Evolutionary conservation across 1,140 invertebrate genomes (phyloP), one percentile per base, ranked within the genome.

Genomic region (Procambarus clarkii): DNA sequence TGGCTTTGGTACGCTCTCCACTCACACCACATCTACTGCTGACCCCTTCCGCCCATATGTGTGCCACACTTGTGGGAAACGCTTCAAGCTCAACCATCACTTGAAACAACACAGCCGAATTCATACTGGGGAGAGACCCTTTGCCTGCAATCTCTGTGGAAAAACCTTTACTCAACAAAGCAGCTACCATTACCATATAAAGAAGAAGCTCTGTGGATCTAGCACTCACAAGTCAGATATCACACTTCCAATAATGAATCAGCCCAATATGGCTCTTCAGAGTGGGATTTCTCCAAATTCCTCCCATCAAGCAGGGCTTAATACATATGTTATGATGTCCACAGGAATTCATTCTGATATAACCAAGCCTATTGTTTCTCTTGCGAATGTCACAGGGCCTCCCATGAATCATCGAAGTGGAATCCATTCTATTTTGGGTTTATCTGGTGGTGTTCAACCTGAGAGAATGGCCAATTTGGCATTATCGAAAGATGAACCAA

Each of bases 41-140:
- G 91, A 93, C 76, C 80, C 77, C 69, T 81, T 92, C 85, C 91
- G 92, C 21, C 93, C 93, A 21, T 91, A 93, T 64, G 92, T 84
- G 34, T 93, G 93, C 76, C 88, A 93, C 45, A 91, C 88, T 69
- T 93, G 93, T 86, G 92, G 90, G 48, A 93, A 93, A 82, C 87
- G 92, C 11, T 93, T 93, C 88, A 93, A 91, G 71, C 88, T 92
- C 79, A 93, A 90, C 46, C 91, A 93, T 80, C 92, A 95, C 69
- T 91, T 95, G 77, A 94, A 94, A 44, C 93, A 92, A 94, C 95
- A 94, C 91, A 92, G 86, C 92, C 90, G 94, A 60, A 93, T 94
- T 45, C 94, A 94, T 88, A 94, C 94, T 21, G 94, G 95, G 2
- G 95, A 96, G 93, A 92, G 95, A 85, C 95, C 95, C n/a, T 95